These are phyloP conservation scores for Syndactyla subalaris DNA, from an alignment of 2,797 vertebrate species.

Conservation along the genomic window DNA sequence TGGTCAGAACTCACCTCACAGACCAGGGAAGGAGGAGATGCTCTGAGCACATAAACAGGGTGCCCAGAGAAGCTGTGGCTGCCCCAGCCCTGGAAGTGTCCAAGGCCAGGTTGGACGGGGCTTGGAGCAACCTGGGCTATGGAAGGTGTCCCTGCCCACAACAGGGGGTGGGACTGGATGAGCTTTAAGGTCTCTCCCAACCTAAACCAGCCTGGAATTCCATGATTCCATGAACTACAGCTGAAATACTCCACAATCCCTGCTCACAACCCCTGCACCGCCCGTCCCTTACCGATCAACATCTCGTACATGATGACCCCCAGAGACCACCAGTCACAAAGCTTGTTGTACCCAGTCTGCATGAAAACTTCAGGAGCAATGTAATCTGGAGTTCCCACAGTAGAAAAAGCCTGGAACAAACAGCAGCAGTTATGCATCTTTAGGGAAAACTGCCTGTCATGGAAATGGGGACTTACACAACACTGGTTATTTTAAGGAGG, in stretches of 20 bases:
- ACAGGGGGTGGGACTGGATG: not conserved
- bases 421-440: not conserved
- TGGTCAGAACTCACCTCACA: not conserved
- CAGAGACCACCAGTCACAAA: constrained; percentile 92
- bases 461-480: not conserved
- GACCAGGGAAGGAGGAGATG: accelerated
- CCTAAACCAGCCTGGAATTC: not conserved
- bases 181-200: not conserved
- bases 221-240: not conserved
- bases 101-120: accelerated
- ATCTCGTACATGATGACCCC: constrained; percentile 95
- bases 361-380: constrained; percentile 92
- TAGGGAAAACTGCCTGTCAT: not conserved
- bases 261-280: accelerated
- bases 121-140: accelerated
- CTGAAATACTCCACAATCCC: not conserved
- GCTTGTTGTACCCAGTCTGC: constrained; percentile 93
- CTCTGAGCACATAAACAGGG: not conserved
- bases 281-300: constrained; percentile 83
- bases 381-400: constrained; percentile 91
- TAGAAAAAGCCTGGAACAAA: constrained; percentile 87
- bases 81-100: not conserved
- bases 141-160: not conserved
- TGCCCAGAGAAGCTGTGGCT: not conserved
- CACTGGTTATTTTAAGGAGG: not conserved